Evolutionary conservation across 2,888 invertebrate species (phyloP).

Genomic region (Eilema sororculum): DNA sequence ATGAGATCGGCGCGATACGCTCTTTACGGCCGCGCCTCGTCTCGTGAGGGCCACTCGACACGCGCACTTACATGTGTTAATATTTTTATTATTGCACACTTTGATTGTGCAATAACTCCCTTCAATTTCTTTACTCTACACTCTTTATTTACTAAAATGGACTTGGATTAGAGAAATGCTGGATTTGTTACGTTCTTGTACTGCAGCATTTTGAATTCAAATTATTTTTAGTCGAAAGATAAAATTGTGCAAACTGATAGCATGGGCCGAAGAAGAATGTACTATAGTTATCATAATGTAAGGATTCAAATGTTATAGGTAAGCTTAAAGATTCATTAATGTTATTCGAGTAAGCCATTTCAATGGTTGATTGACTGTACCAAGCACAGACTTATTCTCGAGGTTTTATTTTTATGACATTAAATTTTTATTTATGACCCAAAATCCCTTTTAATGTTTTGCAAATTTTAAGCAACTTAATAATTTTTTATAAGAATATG

Average conservation of each 20-base stretch:
- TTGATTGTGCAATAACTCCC: conserved; percentile 44
- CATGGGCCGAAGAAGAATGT: background rate
- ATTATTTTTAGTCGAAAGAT: background rate
- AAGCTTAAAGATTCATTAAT: background rate
- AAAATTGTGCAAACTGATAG: background rate
- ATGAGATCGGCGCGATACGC: conserved; percentile 42
- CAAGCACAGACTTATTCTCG: no score
- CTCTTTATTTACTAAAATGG: conserved; percentile 49
- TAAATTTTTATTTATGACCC: no score
- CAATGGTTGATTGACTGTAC: no score
- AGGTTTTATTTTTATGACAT: no score
- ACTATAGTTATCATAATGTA: no score
- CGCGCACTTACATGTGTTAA: conserved; percentile 45
- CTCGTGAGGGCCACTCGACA: conserved; percentile 21
- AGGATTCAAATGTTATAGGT: no score
- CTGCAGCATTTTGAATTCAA: background rate
- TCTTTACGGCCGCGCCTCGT: conserved; percentile 35
- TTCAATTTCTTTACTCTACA: conserved; percentile 47
- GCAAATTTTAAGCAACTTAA: no score
- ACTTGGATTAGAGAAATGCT: conserved; percentile 19
- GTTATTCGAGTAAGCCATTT: no score
- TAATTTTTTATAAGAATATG: no score
- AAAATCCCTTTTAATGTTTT: no score
- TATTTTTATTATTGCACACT: conserved; percentile 50
- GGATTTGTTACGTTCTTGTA: conserved; percentile 30